These are phyloP conservation scores for Myocastor coypus DNA, from an alignment of 2,113 vertebrate species.

Conservation along the genomic window DNA sequence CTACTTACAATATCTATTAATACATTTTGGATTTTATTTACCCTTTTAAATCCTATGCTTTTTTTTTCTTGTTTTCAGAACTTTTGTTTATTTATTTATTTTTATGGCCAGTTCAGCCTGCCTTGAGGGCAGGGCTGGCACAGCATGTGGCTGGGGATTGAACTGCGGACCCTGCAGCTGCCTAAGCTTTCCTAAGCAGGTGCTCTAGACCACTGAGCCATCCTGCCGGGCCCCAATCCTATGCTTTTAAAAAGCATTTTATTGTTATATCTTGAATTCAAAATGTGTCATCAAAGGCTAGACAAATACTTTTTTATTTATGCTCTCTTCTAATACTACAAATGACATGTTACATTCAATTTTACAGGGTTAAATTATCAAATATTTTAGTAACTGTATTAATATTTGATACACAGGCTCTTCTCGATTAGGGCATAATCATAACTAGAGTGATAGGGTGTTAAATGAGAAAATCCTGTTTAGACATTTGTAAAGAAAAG, in stretches of 20 bases:
- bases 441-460: constrained; percentile 84
- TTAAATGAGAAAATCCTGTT: constrained; percentile 87
- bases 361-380: constrained; percentile 85
- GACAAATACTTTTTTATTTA: constrained; percentile 79
- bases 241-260: background rate
- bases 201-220: too few species aligned
- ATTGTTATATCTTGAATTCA: constrained; percentile 20
- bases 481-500: constrained; percentile 83
- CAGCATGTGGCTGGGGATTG: too few species aligned
- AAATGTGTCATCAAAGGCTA: constrained; percentile 77
- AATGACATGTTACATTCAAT: constrained; percentile 86
- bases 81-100: too few species aligned
- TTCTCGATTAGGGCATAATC: constrained; percentile 83
- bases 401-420: constrained; percentile 87
- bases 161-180: too few species aligned
- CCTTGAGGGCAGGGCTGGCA: too few species aligned
- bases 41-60: background rate
- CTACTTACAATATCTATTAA: too few species aligned
- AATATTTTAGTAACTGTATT: constrained; percentile 88
- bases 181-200: too few species aligned
- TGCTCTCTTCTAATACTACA: constrained; percentile 81
- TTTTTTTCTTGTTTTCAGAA: too few species aligned
- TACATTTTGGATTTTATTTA: too few species aligned
- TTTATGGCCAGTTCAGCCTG: too few species aligned
- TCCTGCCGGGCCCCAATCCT: too few species aligned